Percentiles rank a stretch among this genome's conserved stretches.
phyloP scores from a whole-genome alignment of 2,113 vertebrate genomes.

The Lophius piscatorius region DNA sequence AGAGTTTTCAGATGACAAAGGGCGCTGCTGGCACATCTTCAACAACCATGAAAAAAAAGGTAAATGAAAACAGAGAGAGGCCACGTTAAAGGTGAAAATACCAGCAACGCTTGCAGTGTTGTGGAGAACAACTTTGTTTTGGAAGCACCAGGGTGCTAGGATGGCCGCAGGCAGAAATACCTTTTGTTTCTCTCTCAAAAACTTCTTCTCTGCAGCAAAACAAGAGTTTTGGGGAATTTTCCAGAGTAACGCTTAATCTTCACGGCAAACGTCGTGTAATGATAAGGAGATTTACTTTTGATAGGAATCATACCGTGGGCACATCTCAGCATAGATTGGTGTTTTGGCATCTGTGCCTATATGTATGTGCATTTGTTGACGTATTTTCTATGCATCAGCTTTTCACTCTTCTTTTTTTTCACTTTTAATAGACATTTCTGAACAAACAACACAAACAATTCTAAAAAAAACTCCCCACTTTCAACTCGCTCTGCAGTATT shows the following conservation, averaged over 20 bases:
- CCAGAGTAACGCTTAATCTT: constrained; percentile 25
- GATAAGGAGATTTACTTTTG: constrained; percentile 46
- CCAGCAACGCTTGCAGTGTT: not conserved
- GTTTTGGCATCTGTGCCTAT: constrained; percentile 12
- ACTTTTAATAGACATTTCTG: too few species aligned
- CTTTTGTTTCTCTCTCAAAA: not conserved
- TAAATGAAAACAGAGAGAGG: constrained; percentile 15
- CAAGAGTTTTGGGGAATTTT: constrained; percentile 8
- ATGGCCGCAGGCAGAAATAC: not conserved
- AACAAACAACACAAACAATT: too few species aligned
- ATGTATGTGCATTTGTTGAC: too few species aligned
- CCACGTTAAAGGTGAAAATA: constrained; percentile 26
- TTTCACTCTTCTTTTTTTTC: too few species aligned
- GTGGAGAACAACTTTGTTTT: constrained; percentile 3
- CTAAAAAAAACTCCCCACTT: too few species aligned
- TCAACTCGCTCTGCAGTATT: too few species aligned
- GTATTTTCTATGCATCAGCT: too few species aligned
- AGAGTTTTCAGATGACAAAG: constrained; percentile 26
- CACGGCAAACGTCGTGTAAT: constrained; percentile 45
- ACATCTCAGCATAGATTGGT: constrained; percentile 34
- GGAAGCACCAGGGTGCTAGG: not conserved
- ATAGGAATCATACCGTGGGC: constrained; percentile 27
- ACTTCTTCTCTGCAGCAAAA: not conserved
- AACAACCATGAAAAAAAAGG: not conserved
- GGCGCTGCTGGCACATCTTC: constrained; percentile 6